Evolutionary conservation across 2,797 vertebrate species (phyloP), one percentile per base, ranked within the genome.

Genomic region (Onychomys leucogaster): DNA sequence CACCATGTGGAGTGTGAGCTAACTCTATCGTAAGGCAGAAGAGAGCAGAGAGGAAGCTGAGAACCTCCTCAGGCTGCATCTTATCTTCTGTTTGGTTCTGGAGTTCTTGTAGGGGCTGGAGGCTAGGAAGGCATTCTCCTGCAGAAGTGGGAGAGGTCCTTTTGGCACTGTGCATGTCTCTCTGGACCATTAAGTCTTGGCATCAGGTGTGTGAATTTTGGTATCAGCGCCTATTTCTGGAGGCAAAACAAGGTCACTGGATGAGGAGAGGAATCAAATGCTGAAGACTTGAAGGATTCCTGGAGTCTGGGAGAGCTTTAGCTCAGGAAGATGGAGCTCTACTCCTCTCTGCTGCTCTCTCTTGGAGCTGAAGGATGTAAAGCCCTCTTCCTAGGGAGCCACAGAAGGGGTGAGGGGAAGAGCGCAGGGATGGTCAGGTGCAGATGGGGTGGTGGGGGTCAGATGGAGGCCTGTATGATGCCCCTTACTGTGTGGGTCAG

Each of bases 171-270:
- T 34, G 37, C 29, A 84, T 89, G 49, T 69, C 17, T 11, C 65
- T 63, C 0, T 6, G 63, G 69, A 93, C n/a, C 73, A 57, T 41
- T 77, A 89, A 81, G 57, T 61, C 61, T 95, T 93, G 92, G 95
- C 95, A 91, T 93, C 32, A 27, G 63, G 41, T 29, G 43, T 2
- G n/a, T 13, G 80, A 32, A 57, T 90, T 81, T 94, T 89, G 80
- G 80, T 73, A 94, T 71, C 4, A 16, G 13, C 32, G 12, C 85
- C 76, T 95, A 32, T 96, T 97, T 89, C 96, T 87, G 61, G 83
- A 97, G 91, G 89, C 90, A 86, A 94, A 95, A 90, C 84, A 69
- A 97, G 87, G 87, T 32, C 65, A 32, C 37, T 89, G 27, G 37
- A 92, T 67, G 41, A 92, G 88, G 89, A 95, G 46, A 89, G 32